phyloP scores from a whole-genome alignment of 2,797 vertebrate species.

The Loriculus beryllinus region DNA sequence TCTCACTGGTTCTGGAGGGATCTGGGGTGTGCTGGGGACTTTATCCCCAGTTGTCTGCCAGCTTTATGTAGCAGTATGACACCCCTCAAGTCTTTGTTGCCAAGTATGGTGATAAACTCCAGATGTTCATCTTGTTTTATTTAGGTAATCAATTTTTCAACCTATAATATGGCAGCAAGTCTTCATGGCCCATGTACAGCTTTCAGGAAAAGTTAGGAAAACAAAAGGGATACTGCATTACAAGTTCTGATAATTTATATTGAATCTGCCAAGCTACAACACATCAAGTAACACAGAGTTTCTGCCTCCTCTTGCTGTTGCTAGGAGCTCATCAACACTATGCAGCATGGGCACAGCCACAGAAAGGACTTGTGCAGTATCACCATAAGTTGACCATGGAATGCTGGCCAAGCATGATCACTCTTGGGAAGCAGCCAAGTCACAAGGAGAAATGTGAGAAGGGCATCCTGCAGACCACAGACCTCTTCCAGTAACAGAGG shows the following conservation, averaged over 20 bases:
- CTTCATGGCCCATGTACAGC: background rate
- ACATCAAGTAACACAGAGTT: rapidly evolving
- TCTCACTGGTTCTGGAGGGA: background rate
- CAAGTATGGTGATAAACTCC: background rate
- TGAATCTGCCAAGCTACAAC: background rate
- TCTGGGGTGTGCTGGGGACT: background rate
- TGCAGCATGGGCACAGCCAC: rapidly evolving
- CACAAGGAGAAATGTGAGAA: rapidly evolving
- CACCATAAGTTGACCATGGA: background rate
- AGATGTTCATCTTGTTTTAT: no score
- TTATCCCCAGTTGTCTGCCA: background rate
- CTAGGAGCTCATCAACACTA: background rate
- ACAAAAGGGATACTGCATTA: background rate
- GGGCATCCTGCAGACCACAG: background rate
- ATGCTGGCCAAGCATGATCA: background rate
- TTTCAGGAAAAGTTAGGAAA: background rate
- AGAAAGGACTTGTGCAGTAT: background rate
- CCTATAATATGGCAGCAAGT: rapidly evolving
- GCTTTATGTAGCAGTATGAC: no score
- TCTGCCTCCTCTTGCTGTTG: background rate
- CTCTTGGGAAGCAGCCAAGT: rapidly evolving
- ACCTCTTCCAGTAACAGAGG: background rate
- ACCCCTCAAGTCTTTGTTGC: background rate
- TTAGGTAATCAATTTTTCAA: background rate
- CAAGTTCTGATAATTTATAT: background rate